A percentile compares a stretch with the other conserved stretches of the same genome.
These are phyloP conservation scores for Aeoliscus strigatus DNA, from an alignment of 2,797 vertebrate species.

Conservation along the genomic window DNA sequence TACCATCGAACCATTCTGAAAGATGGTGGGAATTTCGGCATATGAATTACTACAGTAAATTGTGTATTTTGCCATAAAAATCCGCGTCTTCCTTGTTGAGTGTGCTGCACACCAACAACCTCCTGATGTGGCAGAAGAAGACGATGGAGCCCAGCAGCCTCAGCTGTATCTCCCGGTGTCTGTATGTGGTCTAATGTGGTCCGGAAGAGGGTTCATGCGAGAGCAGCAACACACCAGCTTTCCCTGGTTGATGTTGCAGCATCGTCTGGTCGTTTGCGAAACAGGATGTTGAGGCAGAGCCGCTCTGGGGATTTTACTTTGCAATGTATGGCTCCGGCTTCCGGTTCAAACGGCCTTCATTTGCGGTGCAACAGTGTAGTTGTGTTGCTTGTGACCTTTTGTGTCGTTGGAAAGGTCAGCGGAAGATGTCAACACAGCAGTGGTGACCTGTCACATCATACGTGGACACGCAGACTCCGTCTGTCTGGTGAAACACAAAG, in stretches of 20 bases:
- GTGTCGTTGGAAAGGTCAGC: too few species aligned
- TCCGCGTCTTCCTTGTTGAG: not conserved
- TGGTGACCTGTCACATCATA: constrained; percentile 12
- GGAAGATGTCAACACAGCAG: too few species aligned
- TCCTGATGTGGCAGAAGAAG: not conserved
- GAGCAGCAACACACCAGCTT: constrained; percentile 35
- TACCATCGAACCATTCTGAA: accelerated
- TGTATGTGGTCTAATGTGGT: not conserved
- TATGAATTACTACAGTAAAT: accelerated
- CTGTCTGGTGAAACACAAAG: constrained; percentile 26
- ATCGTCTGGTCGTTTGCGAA: constrained; percentile 54
- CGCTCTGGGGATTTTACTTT: not conserved
- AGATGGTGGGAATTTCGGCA: not conserved
- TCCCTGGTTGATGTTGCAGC: constrained; percentile 52
- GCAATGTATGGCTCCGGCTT: too few species aligned
- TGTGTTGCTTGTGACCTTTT: too few species aligned
- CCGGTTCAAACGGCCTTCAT: too few species aligned
- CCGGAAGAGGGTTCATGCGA: constrained; percentile 31
- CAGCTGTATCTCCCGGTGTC: too few species aligned
- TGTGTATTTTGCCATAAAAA: accelerated
- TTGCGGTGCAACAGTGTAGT: not conserved
- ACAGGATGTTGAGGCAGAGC: constrained; percentile 64
- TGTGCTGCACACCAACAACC: too few species aligned
- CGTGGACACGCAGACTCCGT: too few species aligned
- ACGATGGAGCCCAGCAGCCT: too few species aligned